Evolutionary conservation across 2,888 invertebrate genomes (phyloP), one percentile per base, ranked within the genome.

Genomic region (Dolichomitus sp.): DNA sequence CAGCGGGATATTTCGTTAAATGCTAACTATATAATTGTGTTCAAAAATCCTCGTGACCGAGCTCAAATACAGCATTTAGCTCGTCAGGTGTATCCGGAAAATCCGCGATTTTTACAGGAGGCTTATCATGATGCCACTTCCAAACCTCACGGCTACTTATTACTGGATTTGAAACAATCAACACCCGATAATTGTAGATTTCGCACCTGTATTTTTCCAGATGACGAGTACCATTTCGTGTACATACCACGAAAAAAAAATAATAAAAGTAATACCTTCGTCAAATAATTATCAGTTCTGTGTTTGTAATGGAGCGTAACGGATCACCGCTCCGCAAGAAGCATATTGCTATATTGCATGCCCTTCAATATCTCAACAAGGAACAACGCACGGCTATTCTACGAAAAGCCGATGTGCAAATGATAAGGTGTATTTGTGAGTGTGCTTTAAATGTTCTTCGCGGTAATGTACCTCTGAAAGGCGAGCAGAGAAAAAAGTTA

Each of bases 401-500:
- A 3, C 61, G 33, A 9, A 61, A 61, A 37, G 19, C 37, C n/a
- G 59, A 61, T 9, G 4, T 42, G 40, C 1, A 4, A 33, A 6
- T 68, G 85, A 87, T 57, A 86, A 87, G 48, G 48, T 48, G 48
- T 48, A 48, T 48, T 48, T 14, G 48, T 1, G 48, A 52, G 52
- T 19, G 52, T 19, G 19, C 52, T 4, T 19, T 19, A 11, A 54
- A 54, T 27, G 11, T 54, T 11, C 27, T 57, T 14, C 30, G 30
- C 0, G 50, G 17, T 7, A 42, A 42, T 23, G 40, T 63, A 12
- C 63, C 63, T 37, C 23, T 63, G 23, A 66, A 66, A 27, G 3
- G n/a, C 1, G 42, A n/a, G 0, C 17, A 63, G n/a, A 19, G 33
- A 37, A 73, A 63, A 19, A 73, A 73, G 59, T 2, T 61, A 37